Evolutionary conservation across 53 echinoderm and acorn worm genomes (phyloP), one percentile per base, ranked within the genome.

Genomic region (Apostichopus leukothele): DNA sequence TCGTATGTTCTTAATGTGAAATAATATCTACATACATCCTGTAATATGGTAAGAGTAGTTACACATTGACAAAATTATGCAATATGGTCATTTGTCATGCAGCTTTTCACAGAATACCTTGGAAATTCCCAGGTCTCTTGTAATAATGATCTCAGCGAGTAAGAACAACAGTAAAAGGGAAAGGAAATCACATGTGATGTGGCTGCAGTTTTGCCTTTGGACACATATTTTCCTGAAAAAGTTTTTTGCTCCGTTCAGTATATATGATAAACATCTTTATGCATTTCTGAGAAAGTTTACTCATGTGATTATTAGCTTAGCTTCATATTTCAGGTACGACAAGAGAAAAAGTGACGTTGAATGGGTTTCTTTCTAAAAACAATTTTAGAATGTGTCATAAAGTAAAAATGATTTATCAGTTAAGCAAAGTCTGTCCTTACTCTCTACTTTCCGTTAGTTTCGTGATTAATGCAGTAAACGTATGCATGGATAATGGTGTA

Each of bases 141-240:
- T 51, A 79, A 7, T 16, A 8, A 79, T 27, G 79, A 79, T 79
- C 79, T 50, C 18, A 8, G 20, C 51, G 78, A 51, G 4, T 16
- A 77, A 51, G 52, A 16, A 16, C 63, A 63, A 13, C 63, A 9
- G 39, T 39, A 39, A 39, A 9, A 79, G 53, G 51, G 53, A 53
- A 79, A 79, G 79, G 79, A 50, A 79, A 51, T 18, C 52, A 79
- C 79, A 79, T 79, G 51, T 79, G 79, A 79, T 79, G 79, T 63
- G 12, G 11, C 63, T 63, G 16, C 63, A 63, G 63, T 63, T 63
- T 63, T 63, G 8, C 63, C 63, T 63, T 63, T 63, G 63, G 8
- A 63, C 16, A 63, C 11, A 39, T 39, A 61, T 63, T 63, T 63
- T 63, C 16, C 12, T 63, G 63, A 63, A 63, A 63, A 63, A 63